phyloP scores from a whole-genome alignment of 2,113 vertebrate species.

The Thamnophis sirtalis region DNA sequence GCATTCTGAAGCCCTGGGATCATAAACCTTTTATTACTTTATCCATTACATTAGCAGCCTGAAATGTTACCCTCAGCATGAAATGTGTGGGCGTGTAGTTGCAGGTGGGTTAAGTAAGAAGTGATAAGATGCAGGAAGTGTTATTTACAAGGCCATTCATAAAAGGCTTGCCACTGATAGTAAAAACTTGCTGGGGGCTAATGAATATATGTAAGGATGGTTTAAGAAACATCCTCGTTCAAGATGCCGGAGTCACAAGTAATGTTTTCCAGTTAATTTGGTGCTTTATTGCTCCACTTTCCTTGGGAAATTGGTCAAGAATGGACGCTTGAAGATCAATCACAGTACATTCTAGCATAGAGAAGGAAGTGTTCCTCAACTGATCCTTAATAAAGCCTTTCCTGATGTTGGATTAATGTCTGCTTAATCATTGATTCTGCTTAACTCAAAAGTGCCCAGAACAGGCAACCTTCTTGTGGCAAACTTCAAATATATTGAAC shows the following conservation, averaged over 20 bases:
- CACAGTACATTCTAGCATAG: background rate
- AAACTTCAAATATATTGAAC: background rate
- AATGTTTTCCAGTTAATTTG: background rate
- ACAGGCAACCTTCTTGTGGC: background rate
- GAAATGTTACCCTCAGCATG: background rate
- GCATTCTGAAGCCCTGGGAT: background rate
- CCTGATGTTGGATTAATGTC: background rate
- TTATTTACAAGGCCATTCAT: background rate
- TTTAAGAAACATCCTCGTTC: background rate
- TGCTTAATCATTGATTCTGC: background rate
- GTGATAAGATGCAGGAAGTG: background rate
- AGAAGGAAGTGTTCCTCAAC: background rate
- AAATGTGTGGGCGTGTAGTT: background rate
- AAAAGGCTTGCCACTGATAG: background rate
- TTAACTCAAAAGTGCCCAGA: background rate
- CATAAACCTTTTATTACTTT: background rate
- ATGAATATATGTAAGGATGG: background rate
- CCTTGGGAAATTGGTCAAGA: background rate
- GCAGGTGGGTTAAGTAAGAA: background rate
- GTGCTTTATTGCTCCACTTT: background rate
- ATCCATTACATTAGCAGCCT: background rate
- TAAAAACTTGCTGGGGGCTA: background rate
- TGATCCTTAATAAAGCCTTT: background rate
- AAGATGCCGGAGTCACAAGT: background rate
- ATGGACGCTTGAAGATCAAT: background rate